Percentiles rank a stretch among this genome's conserved stretches.
phyloP scores from a whole-genome alignment of 2,113 vertebrate genomes.

The Menidia beryllina region DNA sequence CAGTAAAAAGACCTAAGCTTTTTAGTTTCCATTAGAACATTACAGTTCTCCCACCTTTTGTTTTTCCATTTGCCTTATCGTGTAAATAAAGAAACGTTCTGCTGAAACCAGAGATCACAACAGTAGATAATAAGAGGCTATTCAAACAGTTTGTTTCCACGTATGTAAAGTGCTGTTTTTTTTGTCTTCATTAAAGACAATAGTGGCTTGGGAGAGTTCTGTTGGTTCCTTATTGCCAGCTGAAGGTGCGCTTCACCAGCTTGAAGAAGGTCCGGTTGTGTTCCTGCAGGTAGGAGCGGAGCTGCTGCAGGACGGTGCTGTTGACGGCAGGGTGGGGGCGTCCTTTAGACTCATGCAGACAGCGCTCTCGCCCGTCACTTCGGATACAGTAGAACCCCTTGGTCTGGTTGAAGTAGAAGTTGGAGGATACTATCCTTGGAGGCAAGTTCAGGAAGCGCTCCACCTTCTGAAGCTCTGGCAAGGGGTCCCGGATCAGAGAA shows the following conservation, averaged over 20 bases:
- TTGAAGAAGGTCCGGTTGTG: constrained; percentile 92
- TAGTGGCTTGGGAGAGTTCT: constrained; percentile 37
- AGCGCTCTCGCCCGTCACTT: constrained; percentile 90
- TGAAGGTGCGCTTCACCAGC: constrained; percentile 91
- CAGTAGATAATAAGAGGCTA: constrained; percentile 60
- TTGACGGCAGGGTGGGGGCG: constrained; percentile 91
- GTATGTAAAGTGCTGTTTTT: constrained; percentile 74
- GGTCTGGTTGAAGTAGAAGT: constrained; percentile 97
- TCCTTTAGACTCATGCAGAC: constrained; percentile 94
- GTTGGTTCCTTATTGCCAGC: constrained; percentile 85
- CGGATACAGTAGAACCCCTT: constrained; percentile 96
- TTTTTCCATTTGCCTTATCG: constrained; percentile 24
- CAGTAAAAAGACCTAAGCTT: constrained; percentile 72
- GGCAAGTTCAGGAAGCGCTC: constrained; percentile 90
- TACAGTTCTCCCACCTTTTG: constrained; percentile 50
- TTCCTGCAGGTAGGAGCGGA: constrained; percentile 90
- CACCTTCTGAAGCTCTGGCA: constrained; percentile 91
- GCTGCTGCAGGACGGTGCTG: constrained; percentile 88
- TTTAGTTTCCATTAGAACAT: constrained; percentile 57
- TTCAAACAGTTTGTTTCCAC: constrained; percentile 44
- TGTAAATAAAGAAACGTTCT: constrained; percentile 65
- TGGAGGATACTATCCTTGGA: constrained; percentile 88
- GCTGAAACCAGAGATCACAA: constrained; percentile 64
- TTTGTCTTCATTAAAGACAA: constrained; percentile 33
- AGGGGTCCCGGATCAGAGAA: constrained; percentile 89